Conservation (phyloP, 2,888 invertebrate genomes). For the Lepidonotus clava region DNA sequence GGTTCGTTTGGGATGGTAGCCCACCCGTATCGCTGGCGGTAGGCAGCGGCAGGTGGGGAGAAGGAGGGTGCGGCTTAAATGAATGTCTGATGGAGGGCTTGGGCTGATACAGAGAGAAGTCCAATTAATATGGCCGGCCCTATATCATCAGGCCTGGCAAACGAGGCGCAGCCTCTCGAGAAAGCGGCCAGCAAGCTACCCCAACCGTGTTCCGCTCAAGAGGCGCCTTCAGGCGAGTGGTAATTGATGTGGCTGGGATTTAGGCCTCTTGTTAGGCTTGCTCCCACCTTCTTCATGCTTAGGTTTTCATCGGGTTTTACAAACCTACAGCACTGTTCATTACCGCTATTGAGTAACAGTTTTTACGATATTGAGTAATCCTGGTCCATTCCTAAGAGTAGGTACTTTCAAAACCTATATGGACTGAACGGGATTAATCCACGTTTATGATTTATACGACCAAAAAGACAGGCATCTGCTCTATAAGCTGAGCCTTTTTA, state of each 20-base stretch:
- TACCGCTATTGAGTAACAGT: too few relatives aligned
- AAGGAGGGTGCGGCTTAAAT: not conserved
- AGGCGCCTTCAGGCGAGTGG: not conserved
- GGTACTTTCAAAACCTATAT: too few relatives aligned
- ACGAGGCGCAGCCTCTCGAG: not conserved
- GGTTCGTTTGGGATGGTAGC: not conserved
- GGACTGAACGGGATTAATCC: too few relatives aligned
- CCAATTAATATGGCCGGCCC: constrained; percentile 34
- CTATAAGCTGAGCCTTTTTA: too few relatives aligned
- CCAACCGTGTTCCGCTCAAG: not conserved
- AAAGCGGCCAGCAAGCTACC: not conserved
- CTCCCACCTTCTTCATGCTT: not conserved
- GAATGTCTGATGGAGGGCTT: not conserved
- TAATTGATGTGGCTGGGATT: not conserved
- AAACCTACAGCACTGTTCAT: too few relatives aligned
- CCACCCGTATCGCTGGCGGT: not conserved
- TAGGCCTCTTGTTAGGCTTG: not conserved
- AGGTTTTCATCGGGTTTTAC: too few relatives aligned
- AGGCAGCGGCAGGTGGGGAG: not conserved
- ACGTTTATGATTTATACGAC: too few relatives aligned
- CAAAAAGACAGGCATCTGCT: too few relatives aligned
- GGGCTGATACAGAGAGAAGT: not conserved
- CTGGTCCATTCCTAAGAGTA: too few relatives aligned
- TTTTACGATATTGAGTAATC: too few relatives aligned
- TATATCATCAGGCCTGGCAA: not conserved